These are phyloP conservation scores for Callionymus lyra DNA, from an alignment of 2,113 vertebrate species.

Conservation along the genomic window DNA sequence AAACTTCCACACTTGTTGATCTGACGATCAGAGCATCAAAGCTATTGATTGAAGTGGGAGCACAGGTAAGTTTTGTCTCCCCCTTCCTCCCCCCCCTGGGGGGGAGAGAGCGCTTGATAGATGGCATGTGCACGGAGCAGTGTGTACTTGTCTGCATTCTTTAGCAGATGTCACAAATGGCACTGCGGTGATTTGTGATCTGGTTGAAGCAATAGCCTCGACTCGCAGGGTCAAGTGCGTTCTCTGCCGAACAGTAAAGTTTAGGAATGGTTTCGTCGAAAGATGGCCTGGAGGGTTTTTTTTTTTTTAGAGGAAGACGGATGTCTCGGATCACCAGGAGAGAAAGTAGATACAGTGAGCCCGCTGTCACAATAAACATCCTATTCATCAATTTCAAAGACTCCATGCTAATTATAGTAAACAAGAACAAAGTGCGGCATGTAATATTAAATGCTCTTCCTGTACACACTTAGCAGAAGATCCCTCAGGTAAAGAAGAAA, in stretches of 20 bases:
- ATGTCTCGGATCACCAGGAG: constrained; percentile 1
- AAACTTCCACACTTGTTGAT: too few relatives aligned
- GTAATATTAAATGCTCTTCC: too few relatives aligned
- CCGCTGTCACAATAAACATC: too few relatives aligned
- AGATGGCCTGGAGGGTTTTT: constrained; percentile 16
- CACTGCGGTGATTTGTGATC: constrained; percentile 42
- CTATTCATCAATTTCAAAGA: too few relatives aligned
- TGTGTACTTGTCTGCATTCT: constrained; percentile 39
- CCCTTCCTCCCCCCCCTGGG: constrained; percentile 6
- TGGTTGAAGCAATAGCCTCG: constrained; percentile 33
- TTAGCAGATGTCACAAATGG: constrained; percentile 29
- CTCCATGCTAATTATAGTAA: too few relatives aligned
- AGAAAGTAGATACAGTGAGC: too few relatives aligned
- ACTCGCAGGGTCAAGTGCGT: constrained; percentile 30
- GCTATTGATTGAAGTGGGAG: constrained; percentile 1
- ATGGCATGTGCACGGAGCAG: constrained; percentile 28
- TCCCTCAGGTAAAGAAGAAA: too few relatives aligned
- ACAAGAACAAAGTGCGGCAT: too few relatives aligned
- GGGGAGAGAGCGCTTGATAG: constrained; percentile 17
- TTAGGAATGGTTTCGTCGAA: constrained; percentile 1
- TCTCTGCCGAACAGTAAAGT: constrained; percentile 25
- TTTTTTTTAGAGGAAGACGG: constrained; percentile 4
- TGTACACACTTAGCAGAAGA: too few relatives aligned
- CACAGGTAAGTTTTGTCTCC: constrained; percentile 33
- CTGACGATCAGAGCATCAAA: background rate